Percentiles rank a stretch among this genome's conserved stretches.
phyloP scores from a whole-genome alignment of 2,797 vertebrate species.

The Poeciliopsis turneri region DNA sequence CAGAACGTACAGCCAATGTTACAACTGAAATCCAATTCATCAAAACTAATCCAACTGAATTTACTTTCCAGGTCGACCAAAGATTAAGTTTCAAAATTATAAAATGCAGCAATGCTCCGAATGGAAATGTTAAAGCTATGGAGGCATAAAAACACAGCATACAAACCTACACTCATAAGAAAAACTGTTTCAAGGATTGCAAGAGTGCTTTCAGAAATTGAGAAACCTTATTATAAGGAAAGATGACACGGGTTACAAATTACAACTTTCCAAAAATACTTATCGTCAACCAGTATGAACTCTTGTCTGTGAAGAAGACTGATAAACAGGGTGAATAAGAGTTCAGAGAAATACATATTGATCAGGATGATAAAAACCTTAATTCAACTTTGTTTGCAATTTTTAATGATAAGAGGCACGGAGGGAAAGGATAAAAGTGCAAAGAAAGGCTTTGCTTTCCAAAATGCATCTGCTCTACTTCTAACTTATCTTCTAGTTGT shows the following conservation, averaged over 20 bases:
- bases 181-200: neutral
- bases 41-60: conserved; percentile 39
- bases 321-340: conserved; percentile 66
- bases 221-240: conserved; percentile 23
- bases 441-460: conserved; percentile 29
- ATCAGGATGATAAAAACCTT: conserved; percentile 68
- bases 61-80: conserved; percentile 30
- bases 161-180: neutral
- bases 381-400: conserved; percentile 52
- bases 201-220: neutral
- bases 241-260: conserved; percentile 18
- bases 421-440: conserved; percentile 29
- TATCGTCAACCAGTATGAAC: conserved; percentile 37
- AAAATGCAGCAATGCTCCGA: conserved; percentile 21
- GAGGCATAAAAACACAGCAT: conserved; percentile 7
- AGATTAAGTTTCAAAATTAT: conserved; percentile 46
- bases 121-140: conserved; percentile 6
- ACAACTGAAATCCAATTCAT: conserved; percentile 43
- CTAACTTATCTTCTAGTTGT: conserved; percentile 46
- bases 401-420: conserved; percentile 59
- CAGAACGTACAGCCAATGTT: conserved; percentile 25
- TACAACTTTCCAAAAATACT: conserved; percentile 27
- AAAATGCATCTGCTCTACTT: conserved; percentile 58
- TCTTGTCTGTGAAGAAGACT: conserved; percentile 50
- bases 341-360: conserved; percentile 62